Percentiles rank a stretch among this genome's conserved stretches.
phyloP scores from a whole-genome alignment of 2,113 vertebrate genomes.

The Athene noctua region DNA sequence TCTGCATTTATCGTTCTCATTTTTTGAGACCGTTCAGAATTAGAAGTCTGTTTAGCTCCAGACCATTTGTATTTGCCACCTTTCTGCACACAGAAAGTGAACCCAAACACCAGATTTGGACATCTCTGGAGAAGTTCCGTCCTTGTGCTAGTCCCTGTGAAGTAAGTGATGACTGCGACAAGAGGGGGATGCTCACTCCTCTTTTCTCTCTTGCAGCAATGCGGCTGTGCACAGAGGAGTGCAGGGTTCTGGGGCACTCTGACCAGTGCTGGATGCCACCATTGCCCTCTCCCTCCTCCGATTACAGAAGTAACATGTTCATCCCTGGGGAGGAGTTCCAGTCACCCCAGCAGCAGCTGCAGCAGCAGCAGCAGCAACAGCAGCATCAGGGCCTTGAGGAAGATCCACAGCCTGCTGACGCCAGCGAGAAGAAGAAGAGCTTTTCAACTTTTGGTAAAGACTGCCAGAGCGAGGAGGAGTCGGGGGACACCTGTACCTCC shows the following conservation, averaged over 20 bases:
- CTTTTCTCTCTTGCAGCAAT: constrained; percentile 76
- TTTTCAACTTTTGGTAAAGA: constrained; percentile 97
- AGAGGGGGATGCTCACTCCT: neutral
- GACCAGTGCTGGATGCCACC: constrained; percentile 99
- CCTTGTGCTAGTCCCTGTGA: neutral
- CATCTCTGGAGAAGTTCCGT: neutral
- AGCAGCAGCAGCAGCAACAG: constrained; percentile 6
- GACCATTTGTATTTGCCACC: neutral
- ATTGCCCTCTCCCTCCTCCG: constrained; percentile 82
- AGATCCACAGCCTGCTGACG: constrained; percentile 73
- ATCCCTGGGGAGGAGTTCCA: constrained; percentile 91
- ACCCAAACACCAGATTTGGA: neutral
- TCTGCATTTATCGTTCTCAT: neutral
- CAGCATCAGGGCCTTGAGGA: constrained; percentile 78
- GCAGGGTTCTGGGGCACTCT: constrained; percentile 92
- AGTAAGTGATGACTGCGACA: neutral
- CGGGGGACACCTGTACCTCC: constrained; percentile 76
- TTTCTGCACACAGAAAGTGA: neutral
- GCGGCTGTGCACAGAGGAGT: constrained; percentile 95
- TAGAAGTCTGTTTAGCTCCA: neutral
- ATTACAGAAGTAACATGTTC: constrained; percentile 96
- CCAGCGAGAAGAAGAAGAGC: constrained; percentile 86
- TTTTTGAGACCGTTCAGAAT: neutral
- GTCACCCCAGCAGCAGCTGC: constrained; percentile 60
- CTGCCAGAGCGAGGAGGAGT: constrained; percentile 62